These are phyloP conservation scores for Tetropium fuscum DNA, from an alignment of 2,888 invertebrate genomes.

Conservation along the genomic window DNA sequence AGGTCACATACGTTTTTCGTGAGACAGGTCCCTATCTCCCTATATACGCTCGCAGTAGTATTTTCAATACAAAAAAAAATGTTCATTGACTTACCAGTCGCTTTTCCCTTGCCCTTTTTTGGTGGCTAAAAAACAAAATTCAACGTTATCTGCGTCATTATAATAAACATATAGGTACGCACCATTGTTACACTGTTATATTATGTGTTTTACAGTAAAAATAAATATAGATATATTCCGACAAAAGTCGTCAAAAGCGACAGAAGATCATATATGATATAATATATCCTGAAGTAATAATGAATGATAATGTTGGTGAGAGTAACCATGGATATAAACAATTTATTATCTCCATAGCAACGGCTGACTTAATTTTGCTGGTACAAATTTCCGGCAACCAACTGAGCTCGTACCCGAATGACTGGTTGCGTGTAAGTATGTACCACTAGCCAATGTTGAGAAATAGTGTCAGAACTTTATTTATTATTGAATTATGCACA, in stretches of 20 bases:
- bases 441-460: no score
- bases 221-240: not conserved
- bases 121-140: conserved; percentile 8
- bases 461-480: no score
- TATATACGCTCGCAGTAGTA: not conserved
- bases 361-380: no score
- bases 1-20: no score
- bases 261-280: not conserved
- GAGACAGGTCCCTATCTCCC: not conserved
- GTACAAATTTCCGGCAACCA: no score
- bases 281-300: not conserved
- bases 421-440: no score
- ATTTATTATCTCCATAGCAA: not conserved
- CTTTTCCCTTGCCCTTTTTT: conserved; percentile 13
- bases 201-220: no score
- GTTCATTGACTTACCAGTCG: not conserved
- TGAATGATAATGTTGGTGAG: not conserved
- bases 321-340: not conserved
- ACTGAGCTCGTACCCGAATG: no score
- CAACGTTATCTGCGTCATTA: not conserved
- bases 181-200: no score
- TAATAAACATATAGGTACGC: not conserved
- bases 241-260: not conserved
- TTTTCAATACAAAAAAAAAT: conserved; percentile 3
- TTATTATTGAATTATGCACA: no score